These are phyloP conservation scores for Iphiclides podalirius DNA, from an alignment of 2,888 invertebrate species.

Conservation along the genomic window DNA sequence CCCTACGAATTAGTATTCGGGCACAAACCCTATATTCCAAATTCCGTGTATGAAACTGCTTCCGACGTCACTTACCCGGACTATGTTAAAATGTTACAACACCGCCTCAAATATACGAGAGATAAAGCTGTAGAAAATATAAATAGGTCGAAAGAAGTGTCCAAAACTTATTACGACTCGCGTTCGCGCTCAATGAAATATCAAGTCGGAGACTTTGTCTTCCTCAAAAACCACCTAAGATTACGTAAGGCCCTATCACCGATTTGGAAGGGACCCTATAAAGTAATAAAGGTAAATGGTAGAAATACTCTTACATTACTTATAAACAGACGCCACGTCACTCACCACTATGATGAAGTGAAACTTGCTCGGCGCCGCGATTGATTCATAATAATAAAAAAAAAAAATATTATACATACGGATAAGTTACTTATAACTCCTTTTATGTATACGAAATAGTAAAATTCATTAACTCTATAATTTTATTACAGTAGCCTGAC, in stretches of 20 bases:
- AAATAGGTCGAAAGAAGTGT: slow-evolving; percentile 34
- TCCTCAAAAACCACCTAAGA: slow-evolving; percentile 29
- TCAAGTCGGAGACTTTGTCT: slow-evolving; percentile 29
- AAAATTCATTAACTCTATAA: no score
- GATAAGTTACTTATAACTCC: no score
- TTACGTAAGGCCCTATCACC: slow-evolving; percentile 15
- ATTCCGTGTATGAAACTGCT: background rate
- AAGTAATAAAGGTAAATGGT: slow-evolving; percentile 30
- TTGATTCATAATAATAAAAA: no score
- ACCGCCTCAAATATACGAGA: background rate
- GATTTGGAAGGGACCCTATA: slow-evolving; percentile 34
- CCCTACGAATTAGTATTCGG: slow-evolving; percentile 3
- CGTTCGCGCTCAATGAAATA: slow-evolving; percentile 22
- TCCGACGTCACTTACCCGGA: background rate
- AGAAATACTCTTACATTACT: slow-evolving; percentile 21
- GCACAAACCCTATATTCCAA: slow-evolving; percentile 1
- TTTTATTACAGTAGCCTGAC: no score
- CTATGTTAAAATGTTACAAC: background rate
- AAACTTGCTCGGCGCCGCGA: no score
- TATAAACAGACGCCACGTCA: no score
- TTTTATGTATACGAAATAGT: no score
- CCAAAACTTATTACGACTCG: slow-evolving; percentile 33
- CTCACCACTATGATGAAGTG: no score
- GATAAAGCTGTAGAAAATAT: slow-evolving; percentile 27
- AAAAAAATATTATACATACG: no score